Evolutionary conservation across 1,140 invertebrate genomes (phyloP).

Genomic region (Riptortus pedestris): DNA sequence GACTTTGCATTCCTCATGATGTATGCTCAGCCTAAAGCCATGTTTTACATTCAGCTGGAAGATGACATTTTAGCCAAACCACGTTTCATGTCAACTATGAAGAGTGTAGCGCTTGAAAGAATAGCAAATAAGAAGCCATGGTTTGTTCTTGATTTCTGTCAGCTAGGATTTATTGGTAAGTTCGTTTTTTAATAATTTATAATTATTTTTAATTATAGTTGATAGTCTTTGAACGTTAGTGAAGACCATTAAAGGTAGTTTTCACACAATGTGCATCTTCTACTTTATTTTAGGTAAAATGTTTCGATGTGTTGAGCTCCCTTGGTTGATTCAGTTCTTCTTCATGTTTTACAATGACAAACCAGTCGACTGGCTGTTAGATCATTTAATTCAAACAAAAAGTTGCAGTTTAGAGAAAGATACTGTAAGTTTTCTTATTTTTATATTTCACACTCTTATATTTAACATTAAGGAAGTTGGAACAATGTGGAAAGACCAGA

Average conservation of each 20-base stretch:
- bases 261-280: too few relatives aligned
- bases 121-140: conserved; percentile 62
- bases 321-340: conserved; percentile 83
- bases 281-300: conserved; percentile 61
- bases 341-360: conserved; percentile 93
- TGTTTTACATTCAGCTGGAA: conserved; percentile 81
- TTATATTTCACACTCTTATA: conserved; percentile 33
- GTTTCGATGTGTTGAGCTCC: conserved; percentile 80
- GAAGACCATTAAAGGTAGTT: too few relatives aligned
- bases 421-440: conserved; percentile 49
- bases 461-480: too few relatives aligned
- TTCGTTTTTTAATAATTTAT: conserved; percentile 8
- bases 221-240: too few relatives aligned
- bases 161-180: conserved; percentile 80
- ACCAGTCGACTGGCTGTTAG: conserved; percentile 92
- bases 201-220: conserved; percentile 2
- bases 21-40: conserved; percentile 72
- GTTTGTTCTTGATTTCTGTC: conserved; percentile 91
- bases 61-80: conserved; percentile 89
- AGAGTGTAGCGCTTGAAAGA: conserved; percentile 73
- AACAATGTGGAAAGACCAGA: too few relatives aligned
- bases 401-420: conserved; percentile 79
- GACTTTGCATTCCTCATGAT: conserved; percentile 95
- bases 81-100: conserved; percentile 76
- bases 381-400: conserved; percentile 81